phyloP scores from a whole-genome alignment of 2,888 invertebrate species.

The Dromius quadrimaculatus region DNA sequence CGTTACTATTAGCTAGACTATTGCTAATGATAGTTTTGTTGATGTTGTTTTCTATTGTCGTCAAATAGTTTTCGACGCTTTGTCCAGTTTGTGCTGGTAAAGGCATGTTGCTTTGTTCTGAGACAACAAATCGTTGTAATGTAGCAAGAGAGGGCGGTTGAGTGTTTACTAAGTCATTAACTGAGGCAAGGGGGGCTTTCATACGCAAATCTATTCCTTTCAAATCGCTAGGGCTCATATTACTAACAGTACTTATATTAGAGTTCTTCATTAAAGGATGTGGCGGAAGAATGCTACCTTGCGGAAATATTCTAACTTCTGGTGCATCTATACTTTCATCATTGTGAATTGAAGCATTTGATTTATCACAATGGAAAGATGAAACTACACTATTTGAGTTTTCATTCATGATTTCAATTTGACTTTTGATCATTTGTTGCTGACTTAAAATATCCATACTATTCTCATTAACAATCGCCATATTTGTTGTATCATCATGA shows the following conservation, averaged over 20 bases:
- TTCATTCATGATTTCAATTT: slow-evolving; percentile 56
- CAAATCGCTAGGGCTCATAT: slow-evolving; percentile 65
- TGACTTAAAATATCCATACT: slow-evolving; percentile 59
- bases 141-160: slow-evolving; percentile 71
- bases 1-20: slow-evolving; percentile 33
- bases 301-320: slow-evolving; percentile 24
- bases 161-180: slow-evolving; percentile 66
- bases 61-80: slow-evolving; percentile 70
- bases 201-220: slow-evolving; percentile 78
- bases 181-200: slow-evolving; percentile 71
- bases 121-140: slow-evolving; percentile 67
- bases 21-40: slow-evolving; percentile 32
- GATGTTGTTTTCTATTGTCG: slow-evolving; percentile 54
- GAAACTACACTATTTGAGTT: slow-evolving; percentile 55
- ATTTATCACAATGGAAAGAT: slow-evolving; percentile 37
- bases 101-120: slow-evolving; percentile 66
- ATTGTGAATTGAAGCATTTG: slow-evolving; percentile 44
- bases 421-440: slow-evolving; percentile 44
- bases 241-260: no score
- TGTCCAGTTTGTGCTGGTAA: slow-evolving; percentile 72
- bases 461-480: slow-evolving; percentile 60
- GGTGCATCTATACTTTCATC: slow-evolving; percentile 32
- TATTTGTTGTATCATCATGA: slow-evolving; percentile 55
- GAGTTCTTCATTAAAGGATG: slow-evolving; percentile 25
- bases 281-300: slow-evolving; percentile 22